Percentiles rank a stretch among this genome's conserved stretches.
Conservation (phyloP, 2,797 vertebrate genomes). For the Phaenicophaeus curvirostris region DNA sequence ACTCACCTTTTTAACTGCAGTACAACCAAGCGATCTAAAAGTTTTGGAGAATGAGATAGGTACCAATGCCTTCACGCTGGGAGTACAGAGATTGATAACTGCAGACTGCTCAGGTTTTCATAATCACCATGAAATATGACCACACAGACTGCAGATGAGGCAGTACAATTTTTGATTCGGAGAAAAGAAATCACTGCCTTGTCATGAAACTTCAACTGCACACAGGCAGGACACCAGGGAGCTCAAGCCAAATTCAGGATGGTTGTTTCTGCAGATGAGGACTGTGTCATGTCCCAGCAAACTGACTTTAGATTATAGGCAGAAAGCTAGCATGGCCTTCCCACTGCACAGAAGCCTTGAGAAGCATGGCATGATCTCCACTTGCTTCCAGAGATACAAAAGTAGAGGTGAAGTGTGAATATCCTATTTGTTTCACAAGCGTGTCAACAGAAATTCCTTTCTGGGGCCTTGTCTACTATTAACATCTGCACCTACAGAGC, state of each 20-base stretch:
- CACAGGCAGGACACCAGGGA: not conserved
- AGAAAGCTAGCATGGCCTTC: not conserved
- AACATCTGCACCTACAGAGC: not conserved
- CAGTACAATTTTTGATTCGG: not conserved
- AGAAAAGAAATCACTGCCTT: not conserved
- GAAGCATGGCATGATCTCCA: not conserved
- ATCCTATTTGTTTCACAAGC: conserved; percentile 35
- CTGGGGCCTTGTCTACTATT: not conserved
- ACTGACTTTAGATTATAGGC: not conserved
- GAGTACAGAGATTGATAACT: not conserved
- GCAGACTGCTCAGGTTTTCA: not conserved
- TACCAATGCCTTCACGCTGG: not conserved
- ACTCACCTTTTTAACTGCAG: not conserved
- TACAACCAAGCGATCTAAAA: not conserved
- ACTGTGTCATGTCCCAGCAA: not conserved
- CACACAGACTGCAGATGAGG: not conserved
- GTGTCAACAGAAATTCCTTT: conserved; percentile 35
- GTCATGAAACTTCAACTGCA: not conserved
- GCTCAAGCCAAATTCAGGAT: not conserved
- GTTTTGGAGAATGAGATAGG: not conserved
- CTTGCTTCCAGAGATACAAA: conserved; percentile 43
- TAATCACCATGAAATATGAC: not conserved
- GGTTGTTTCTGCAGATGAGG: not conserved
- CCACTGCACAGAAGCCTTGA: conserved; percentile 16
- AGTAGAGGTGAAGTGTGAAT: conserved; percentile 62